Evolutionary conservation across 1,140 invertebrate genomes (phyloP), one percentile per base, ranked within the genome.

Genomic region (Drosophila novamexicana): DNA sequence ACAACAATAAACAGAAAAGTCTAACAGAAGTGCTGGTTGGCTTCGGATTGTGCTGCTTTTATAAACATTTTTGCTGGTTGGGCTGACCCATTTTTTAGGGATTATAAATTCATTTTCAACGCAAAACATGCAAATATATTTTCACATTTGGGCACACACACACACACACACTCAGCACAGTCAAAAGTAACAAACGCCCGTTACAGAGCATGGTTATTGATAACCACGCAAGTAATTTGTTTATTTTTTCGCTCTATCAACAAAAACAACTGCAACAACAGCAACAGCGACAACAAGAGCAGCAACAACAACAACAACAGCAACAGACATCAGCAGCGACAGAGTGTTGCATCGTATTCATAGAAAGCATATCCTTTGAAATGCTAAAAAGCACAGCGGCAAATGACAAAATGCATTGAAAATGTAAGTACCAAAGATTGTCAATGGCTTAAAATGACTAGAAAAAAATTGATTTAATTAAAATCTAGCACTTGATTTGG

Each of bases 51-150:
- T 58, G 64, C 59, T 36, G 40, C 44, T 61, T 72, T 78, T 68
- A 64, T 52, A 65, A 73, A 76, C 76, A 77, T 79, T 84, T 83
- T 81, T 81, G 22, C 22, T 37, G 49, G 81, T 56, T 66, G 64
- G 56, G 45, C n/a, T 70, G 71, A 66, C 64, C 74, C 52, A 52
- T 77, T 84, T 80, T 74, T 54, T 59, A 47, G 65, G 81, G 78
- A 85, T 85, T 85, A 85, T 85, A 81, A 85, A 85, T 85, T 81
- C 77, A 79, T 78, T 81, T 85, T 72, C 73, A 66, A 70, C 68
- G 82, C 82, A 78, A 80, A 73, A 78, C 76, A 79, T 56, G 56
- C 40, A 54, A 71, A 76, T 69, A 22, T 58, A 77, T 77, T 81
- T 77, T 75, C 40, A 70, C 39, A 42, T 57, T 59, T 73, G 34